Evolutionary conservation across 1,140 invertebrate genomes (phyloP).

Genomic region (Pollicipes pollicipes): DNA sequence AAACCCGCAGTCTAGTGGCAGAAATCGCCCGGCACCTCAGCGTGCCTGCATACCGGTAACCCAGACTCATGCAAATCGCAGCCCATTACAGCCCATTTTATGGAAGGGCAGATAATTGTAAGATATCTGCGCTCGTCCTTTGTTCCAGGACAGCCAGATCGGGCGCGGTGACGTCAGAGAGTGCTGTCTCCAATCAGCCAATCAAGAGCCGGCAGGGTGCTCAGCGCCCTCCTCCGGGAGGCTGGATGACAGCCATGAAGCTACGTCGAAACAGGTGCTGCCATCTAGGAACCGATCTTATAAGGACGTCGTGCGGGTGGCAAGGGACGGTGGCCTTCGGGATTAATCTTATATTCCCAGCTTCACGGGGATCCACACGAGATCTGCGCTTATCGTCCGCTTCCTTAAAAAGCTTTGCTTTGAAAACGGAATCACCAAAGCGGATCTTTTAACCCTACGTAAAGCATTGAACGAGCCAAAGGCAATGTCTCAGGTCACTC

Average conservation of each 20-base stretch:
- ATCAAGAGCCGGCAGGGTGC: background rate
- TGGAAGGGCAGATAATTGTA: constrained; percentile 1
- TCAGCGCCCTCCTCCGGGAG: background rate
- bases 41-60: background rate
- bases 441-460: too few species aligned
- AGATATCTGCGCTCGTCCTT: background rate
- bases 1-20: background rate
- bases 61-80: background rate
- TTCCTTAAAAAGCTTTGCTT: too few species aligned
- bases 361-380: too few species aligned
- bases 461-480: too few species aligned
- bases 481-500: too few species aligned
- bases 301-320: too few species aligned
- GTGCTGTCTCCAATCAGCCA: background rate
- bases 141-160: background rate
- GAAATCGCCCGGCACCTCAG: too few species aligned
- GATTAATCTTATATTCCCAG: too few species aligned
- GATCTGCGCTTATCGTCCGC: too few species aligned
- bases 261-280: background rate
- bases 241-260: background rate
- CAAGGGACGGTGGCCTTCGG: too few species aligned
- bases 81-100: background rate
- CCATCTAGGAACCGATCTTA: background rate
- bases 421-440: too few species aligned
- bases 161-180: background rate